These are phyloP conservation scores for Heliopora coerulea DNA, from an alignment of 92 coral and sea anemone genomes.

Conservation along the genomic window DNA sequence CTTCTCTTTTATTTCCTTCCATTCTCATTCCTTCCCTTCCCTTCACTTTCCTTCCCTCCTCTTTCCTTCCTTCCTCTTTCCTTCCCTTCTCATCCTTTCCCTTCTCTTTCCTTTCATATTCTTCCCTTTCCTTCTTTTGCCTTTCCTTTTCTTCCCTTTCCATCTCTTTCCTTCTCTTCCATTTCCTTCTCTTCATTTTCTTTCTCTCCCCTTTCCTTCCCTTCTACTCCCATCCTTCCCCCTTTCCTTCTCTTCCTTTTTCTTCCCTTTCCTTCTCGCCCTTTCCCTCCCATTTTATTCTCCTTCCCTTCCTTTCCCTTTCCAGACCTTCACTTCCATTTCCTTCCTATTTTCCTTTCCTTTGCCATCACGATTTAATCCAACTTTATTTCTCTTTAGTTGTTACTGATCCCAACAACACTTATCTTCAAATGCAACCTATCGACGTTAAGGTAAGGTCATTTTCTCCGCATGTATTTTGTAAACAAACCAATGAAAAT, in stretches of 20 bases:
- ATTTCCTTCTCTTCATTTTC: too few species aligned
- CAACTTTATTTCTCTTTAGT: background rate
- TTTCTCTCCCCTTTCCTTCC: too few species aligned
- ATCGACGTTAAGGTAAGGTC: slow-evolving; percentile 9
- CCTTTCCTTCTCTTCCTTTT: background rate
- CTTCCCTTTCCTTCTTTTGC: too few species aligned
- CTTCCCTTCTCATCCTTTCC: background rate
- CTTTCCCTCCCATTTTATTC: background rate
- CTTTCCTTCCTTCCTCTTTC: too few species aligned
- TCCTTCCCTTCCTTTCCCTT: background rate
- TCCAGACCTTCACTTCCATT: background rate
- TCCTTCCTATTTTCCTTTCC: too few species aligned
- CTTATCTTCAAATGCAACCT: slow-evolving; percentile 22
- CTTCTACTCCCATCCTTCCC: background rate
- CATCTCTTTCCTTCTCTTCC: too few species aligned
- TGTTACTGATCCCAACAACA: slow-evolving; percentile 6
- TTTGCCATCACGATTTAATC: background rate
- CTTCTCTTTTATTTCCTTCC: too few species aligned
- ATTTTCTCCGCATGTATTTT: too few species aligned
- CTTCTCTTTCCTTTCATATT: background rate
- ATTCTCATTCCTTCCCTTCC: too few species aligned
- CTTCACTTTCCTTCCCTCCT: background rate
- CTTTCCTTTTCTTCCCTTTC: too few species aligned
- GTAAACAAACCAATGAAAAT: too few species aligned
- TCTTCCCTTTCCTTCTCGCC: background rate